phyloP scores from a whole-genome alignment of 1,140 invertebrate species.

The Semibalanus balanoides region DNA sequence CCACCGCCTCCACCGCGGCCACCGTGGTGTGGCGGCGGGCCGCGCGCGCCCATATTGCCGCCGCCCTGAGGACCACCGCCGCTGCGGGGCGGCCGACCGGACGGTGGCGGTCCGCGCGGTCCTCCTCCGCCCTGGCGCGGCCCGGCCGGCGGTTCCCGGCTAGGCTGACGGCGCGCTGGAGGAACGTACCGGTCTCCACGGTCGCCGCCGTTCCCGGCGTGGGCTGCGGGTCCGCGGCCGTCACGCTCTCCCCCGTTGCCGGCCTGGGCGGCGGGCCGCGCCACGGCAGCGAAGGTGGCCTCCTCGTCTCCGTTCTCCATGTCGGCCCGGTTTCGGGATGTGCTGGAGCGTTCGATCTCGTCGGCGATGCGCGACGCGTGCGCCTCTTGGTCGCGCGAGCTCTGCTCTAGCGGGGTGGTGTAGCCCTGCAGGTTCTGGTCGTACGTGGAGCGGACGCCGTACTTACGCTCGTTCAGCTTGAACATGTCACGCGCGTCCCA shows the following conservation, averaged over 20 bases:
- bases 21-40: slow-evolving; percentile 12
- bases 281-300: slow-evolving; percentile 29
- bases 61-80: too few species aligned
- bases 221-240: too few species aligned
- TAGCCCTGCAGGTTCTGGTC: slow-evolving; percentile 73
- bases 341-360: slow-evolving; percentile 73
- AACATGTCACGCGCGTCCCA: slow-evolving; percentile 95
- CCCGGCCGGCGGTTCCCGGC: slow-evolving; percentile 39
- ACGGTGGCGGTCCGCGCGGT: slow-evolving; percentile 14
- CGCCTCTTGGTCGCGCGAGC: slow-evolving; percentile 65
- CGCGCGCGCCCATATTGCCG: not conserved
- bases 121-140: slow-evolving; percentile 28
- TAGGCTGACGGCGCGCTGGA: slow-evolving; percentile 51
- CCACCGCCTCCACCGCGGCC: slow-evolving; percentile 11
- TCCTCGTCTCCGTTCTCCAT: slow-evolving; percentile 86
- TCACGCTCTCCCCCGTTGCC: too few species aligned
- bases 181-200: slow-evolving; percentile 49
- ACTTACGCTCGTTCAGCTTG: slow-evolving; percentile 72
- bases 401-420: slow-evolving; percentile 51
- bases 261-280: not conserved
- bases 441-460: slow-evolving; percentile 75
- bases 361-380: slow-evolving; percentile 72
- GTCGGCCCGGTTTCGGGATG: slow-evolving; percentile 60
- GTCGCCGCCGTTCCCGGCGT: slow-evolving; percentile 43
- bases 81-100: slow-evolving; percentile 6